These are phyloP conservation scores for Ophion slaviceki DNA, from an alignment of 2,888 invertebrate genomes.

Conservation along the genomic window DNA sequence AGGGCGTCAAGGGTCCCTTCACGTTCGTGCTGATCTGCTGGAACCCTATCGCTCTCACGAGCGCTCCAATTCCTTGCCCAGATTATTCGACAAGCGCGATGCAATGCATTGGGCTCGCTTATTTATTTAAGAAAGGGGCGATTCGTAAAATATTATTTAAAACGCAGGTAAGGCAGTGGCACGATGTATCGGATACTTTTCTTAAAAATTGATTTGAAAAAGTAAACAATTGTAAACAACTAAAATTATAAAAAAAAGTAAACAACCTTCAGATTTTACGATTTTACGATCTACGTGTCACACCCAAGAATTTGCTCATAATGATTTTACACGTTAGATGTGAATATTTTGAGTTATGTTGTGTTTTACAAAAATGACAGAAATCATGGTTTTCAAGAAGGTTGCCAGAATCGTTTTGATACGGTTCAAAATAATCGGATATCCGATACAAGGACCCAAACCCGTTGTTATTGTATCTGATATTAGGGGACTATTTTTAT, in stretches of 20 bases:
- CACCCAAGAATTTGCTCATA: too few relatives aligned
- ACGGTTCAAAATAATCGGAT: too few relatives aligned
- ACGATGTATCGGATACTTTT: too few relatives aligned
- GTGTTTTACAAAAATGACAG: too few relatives aligned
- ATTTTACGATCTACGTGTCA: not conserved
- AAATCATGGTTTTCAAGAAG: too few relatives aligned
- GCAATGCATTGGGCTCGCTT: not conserved
- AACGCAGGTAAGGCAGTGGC: too few relatives aligned
- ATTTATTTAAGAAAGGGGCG: not conserved
- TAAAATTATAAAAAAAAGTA: not conserved
- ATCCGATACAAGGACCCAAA: too few relatives aligned
- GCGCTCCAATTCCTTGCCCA: not conserved
- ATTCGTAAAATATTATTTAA: not conserved
- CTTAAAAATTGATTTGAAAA: not conserved
- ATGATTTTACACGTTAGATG: too few relatives aligned
- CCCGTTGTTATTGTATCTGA: too few relatives aligned
- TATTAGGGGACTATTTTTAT: too few relatives aligned
- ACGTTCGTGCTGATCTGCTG: not conserved
- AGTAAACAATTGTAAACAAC: not conserved
- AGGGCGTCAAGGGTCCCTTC: not conserved
- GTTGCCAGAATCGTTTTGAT: too few relatives aligned
- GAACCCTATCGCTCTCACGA: not conserved
- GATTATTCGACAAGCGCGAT: not conserved
- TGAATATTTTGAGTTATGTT: too few relatives aligned
- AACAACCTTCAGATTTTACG: not conserved